A percentile compares a stretch with the other conserved stretches of the same genome.
Evolutionary conservation across 2,888 invertebrate species (phyloP).

Genomic region (Apodemia zela): DNA sequence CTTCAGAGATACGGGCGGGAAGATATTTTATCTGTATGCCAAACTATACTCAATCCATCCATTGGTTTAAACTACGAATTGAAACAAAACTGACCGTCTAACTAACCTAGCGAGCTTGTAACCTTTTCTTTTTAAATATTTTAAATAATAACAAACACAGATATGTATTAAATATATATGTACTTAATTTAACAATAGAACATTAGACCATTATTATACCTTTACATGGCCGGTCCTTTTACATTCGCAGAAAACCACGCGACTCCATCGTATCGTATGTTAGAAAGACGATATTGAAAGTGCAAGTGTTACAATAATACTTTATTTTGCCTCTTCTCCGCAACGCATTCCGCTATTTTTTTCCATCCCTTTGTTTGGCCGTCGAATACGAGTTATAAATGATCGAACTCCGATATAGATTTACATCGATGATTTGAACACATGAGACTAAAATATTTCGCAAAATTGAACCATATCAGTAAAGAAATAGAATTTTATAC

Average conservation of each 20-base stretch:
- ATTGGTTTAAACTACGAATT: no score
- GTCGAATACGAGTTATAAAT: conserved; percentile 75
- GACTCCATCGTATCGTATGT: conserved; percentile 13
- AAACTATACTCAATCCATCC: no score
- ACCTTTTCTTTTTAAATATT: neutral
- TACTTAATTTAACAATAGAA: neutral
- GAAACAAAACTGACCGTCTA: no score
- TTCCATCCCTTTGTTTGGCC: conserved; percentile 61
- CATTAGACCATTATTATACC: neutral
- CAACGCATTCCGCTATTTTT: conserved; percentile 63
- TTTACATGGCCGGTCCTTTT: conserved; percentile 6
- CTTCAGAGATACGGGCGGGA: no score
- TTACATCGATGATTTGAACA: conserved; percentile 45
- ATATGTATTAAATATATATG: neutral
- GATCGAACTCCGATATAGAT: conserved; percentile 73
- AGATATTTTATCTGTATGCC: no score
- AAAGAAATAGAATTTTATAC: conserved; percentile 4
- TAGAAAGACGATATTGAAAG: conserved; percentile 65
- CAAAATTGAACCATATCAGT: conserved; percentile 5
- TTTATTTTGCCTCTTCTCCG: conserved; percentile 66
- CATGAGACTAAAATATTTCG: neutral
- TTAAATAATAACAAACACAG: neutral
- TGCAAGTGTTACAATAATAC: conserved; percentile 79
- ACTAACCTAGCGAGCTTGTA: no score
- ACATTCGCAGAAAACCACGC: conserved; percentile 18